Percentiles rank a stretch among this genome's conserved stretches.
Evolutionary conservation across 2,888 invertebrate species (phyloP).

Genomic region (Prenolepis imparis): DNA sequence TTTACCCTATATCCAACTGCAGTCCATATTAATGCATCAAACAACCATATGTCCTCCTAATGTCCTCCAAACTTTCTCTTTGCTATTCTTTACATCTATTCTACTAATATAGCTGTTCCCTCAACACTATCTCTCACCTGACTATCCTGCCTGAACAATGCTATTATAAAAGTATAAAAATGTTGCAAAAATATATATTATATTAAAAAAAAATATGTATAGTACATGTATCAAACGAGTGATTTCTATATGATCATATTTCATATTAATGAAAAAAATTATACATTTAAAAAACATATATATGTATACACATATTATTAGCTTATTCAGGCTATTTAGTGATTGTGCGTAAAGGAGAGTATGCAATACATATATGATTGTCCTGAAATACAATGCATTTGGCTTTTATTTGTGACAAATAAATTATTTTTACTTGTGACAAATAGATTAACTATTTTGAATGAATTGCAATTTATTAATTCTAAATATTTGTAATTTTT

Average conservation of each 20-base stretch:
- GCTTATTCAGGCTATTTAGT: not conserved
- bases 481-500: constrained; percentile 26
- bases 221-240: not conserved
- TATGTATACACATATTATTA: not conserved
- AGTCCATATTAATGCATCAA: too few relatives aligned
- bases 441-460: constrained; percentile 18
- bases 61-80: too few relatives aligned
- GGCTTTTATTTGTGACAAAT: constrained; percentile 19
- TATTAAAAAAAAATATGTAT: not conserved
- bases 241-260: not conserved
- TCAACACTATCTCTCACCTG: too few relatives aligned
- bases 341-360: constrained; percentile 16
- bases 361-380: not conserved
- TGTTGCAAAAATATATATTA: too few relatives aligned
- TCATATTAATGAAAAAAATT: not conserved
- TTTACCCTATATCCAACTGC: too few relatives aligned
- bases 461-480: not conserved
- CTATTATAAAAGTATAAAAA: too few relatives aligned
- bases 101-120: too few relatives aligned
- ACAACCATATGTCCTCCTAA: too few relatives aligned
- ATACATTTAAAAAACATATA: not conserved
- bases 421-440: too few relatives aligned
- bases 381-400: constrained; percentile 33
- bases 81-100: too few relatives aligned
- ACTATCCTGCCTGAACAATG: too few relatives aligned